Percentiles rank a stretch among this genome's conserved stretches.
Conservation (phyloP, 2,113 vertebrate genomes). For the Orientallactaga bullata region DNA sequence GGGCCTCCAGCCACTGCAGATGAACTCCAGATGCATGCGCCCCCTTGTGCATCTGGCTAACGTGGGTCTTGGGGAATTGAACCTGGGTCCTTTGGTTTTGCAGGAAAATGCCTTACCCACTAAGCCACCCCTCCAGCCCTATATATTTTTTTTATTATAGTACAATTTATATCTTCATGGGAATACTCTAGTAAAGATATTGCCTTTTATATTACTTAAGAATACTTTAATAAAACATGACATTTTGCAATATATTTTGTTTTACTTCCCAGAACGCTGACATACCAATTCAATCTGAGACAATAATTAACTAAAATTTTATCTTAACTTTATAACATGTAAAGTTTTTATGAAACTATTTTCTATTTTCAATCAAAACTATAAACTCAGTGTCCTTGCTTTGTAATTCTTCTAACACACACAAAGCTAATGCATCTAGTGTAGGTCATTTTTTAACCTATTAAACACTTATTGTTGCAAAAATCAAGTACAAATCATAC, state of each 20-base stretch:
- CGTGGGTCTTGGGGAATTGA: too few species aligned
- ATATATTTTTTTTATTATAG: background rate
- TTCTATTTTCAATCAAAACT: background rate
- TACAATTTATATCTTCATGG: background rate
- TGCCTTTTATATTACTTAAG: background rate
- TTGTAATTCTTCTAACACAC: background rate
- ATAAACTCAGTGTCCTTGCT: background rate
- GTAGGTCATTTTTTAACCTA: background rate
- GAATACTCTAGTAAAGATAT: background rate
- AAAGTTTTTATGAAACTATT: background rate
- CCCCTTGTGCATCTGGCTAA: too few species aligned
- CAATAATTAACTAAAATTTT: background rate
- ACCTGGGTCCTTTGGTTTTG: too few species aligned
- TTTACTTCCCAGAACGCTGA: background rate
- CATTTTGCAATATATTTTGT: background rate
- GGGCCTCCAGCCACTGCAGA: too few species aligned
- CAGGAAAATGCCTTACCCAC: too few species aligned
- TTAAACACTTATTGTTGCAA: background rate
- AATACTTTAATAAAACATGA: background rate
- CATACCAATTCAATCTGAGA: background rate
- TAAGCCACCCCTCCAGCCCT: too few species aligned
- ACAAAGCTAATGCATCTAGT: background rate
- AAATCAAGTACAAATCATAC: background rate
- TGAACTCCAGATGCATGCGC: too few species aligned
- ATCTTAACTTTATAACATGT: background rate